Conservation (phyloP, 2,888 invertebrate species). For the Osedax fenrisi region DNA sequence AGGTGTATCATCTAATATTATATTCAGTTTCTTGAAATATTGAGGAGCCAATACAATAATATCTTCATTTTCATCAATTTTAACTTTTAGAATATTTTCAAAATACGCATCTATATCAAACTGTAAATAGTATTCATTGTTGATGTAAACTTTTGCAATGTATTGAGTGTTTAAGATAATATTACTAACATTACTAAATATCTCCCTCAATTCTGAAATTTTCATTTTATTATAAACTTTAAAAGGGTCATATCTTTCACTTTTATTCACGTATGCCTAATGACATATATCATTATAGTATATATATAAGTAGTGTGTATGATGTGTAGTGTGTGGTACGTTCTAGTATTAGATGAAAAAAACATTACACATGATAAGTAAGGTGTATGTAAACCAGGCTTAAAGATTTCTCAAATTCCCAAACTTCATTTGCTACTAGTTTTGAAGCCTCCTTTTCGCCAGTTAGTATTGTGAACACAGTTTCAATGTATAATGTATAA, state of each 20-base stretch:
- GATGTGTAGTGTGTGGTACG: no score
- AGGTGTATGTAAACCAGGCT: not conserved
- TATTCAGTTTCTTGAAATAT: not conserved
- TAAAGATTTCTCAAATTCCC: not conserved
- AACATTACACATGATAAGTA: not conserved
- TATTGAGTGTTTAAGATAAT: no score
- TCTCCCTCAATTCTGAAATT: not conserved
- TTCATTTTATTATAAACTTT: not conserved
- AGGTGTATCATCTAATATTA: not conserved
- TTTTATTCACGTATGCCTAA: not conserved
- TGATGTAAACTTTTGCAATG: not conserved
- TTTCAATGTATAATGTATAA: not conserved
- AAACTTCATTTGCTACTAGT: not conserved
- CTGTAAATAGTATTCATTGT: not conserved
- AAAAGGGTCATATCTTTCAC: not conserved
- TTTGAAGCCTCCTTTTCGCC: not conserved
- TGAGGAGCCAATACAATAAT: not conserved
- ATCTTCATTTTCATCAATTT: not conserved
- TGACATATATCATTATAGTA: not conserved
- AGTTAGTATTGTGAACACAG: not conserved
- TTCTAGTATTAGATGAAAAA: no score
- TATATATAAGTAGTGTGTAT: not conserved
- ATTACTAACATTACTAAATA: not conserved
- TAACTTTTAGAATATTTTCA: not conserved
- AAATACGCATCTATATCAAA: not conserved